These are phyloP conservation scores for Gymnoscopelus braueri DNA, from an alignment of 2,797 vertebrate species.

Conservation along the genomic window DNA sequence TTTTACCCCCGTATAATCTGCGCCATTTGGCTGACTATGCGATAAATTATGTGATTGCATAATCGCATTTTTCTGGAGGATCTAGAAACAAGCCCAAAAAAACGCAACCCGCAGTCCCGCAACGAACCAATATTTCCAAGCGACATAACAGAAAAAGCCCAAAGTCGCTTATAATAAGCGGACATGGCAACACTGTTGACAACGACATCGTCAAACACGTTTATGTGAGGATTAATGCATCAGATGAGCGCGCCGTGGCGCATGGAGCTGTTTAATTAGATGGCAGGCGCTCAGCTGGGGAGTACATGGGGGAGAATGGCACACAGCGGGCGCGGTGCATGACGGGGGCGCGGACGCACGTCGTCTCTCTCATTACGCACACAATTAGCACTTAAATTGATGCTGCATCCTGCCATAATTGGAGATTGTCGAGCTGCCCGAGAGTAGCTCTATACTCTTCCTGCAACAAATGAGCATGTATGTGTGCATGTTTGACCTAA, in stretches of 20 bases:
- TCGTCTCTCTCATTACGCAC: constrained; percentile 95
- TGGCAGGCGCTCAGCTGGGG: neutral
- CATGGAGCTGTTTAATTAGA: constrained; percentile 99
- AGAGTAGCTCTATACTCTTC: constrained; percentile 85
- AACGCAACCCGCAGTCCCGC: too few species aligned
- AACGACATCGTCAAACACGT: constrained; percentile 85
- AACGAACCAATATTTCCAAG: too few species aligned
- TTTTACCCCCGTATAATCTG: too few species aligned
- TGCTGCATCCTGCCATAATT: constrained; percentile 96
- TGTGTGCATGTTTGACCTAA: constrained; percentile 26
- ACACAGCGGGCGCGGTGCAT: constrained; percentile 85
- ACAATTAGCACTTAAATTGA: constrained; percentile 98
- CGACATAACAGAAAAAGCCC: too few species aligned
- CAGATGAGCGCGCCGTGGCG: constrained; percentile 91
- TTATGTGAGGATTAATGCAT: constrained; percentile 97
- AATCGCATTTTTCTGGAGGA: too few species aligned
- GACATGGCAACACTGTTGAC: too few species aligned
- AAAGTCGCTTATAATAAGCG: too few species aligned
- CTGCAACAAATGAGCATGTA: constrained; percentile 76
- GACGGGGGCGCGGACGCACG: constrained; percentile 91
- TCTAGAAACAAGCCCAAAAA: too few species aligned
- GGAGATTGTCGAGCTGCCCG: constrained; percentile 91
- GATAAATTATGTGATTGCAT: too few species aligned
- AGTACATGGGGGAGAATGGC: constrained; percentile 11
- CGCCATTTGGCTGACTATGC: too few species aligned